Evolutionary conservation across 1,140 invertebrate species (phyloP).

Genomic region (Adelges cooleyi): DNA sequence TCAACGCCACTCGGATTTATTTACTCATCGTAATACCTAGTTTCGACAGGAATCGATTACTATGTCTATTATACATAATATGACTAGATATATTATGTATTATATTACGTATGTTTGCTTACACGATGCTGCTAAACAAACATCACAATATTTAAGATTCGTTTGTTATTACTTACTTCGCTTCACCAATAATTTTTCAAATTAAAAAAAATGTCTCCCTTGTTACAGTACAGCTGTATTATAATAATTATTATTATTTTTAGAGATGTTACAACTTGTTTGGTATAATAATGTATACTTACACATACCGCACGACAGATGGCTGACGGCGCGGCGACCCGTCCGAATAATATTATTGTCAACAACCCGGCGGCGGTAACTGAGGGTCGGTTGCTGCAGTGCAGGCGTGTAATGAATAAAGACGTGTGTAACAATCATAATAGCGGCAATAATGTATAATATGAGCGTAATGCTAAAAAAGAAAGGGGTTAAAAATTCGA

Average conservation of each 20-base stretch:
- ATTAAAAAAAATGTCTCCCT: too few species aligned
- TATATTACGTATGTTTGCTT: too few species aligned
- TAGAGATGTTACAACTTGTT: background rate
- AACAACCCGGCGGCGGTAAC: conserved; percentile 8
- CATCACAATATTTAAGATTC: too few species aligned
- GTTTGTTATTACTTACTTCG: too few species aligned
- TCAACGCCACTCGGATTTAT: background rate
- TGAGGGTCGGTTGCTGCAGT: background rate
- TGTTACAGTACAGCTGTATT: too few species aligned
- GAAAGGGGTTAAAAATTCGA: conserved; percentile 26
- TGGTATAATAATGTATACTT: background rate
- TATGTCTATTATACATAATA: too few species aligned
- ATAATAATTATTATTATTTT: too few species aligned
- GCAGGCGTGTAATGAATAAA: conserved; percentile 14
- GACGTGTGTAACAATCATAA: conserved; percentile 14
- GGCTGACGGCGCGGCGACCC: conserved; percentile 7
- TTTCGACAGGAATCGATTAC: too few species aligned
- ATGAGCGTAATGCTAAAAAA: background rate
- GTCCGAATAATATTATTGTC: conserved; percentile 24
- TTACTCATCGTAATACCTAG: too few species aligned
- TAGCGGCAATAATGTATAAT: conserved; percentile 16
- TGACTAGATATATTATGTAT: too few species aligned
- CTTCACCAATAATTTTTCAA: too few species aligned
- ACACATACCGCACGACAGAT: background rate
- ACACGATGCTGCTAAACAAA: too few species aligned